phyloP scores from a whole-genome alignment of 2,888 invertebrate genomes.

The Eristalis pertinax region DNA sequence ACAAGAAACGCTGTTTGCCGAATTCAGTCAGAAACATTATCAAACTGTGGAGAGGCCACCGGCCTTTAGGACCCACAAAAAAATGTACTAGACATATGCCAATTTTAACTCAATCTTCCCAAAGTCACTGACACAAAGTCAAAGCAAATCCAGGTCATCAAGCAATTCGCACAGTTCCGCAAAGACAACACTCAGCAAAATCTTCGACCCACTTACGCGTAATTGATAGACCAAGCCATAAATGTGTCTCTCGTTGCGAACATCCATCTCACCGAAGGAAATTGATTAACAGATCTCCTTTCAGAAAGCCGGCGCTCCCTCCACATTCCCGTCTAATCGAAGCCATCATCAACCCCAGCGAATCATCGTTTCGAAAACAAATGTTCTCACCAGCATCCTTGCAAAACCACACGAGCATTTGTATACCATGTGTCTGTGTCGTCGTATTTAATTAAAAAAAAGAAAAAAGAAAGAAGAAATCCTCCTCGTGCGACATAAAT shows the following conservation, averaged over 20 bases:
- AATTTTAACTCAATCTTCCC: too few species aligned
- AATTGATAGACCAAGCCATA: too few species aligned
- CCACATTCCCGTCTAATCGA: background rate
- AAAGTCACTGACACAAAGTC: too few species aligned
- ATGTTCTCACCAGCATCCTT: background rate
- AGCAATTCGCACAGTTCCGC: too few species aligned
- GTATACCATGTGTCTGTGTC: background rate
- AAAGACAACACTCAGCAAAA: too few species aligned
- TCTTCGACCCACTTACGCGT: too few species aligned
- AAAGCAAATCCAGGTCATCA: too few species aligned
- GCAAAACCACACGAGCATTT: background rate
- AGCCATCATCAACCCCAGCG: background rate
- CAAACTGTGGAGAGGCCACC: too few species aligned
- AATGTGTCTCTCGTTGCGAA: background rate
- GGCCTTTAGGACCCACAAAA: too few species aligned
- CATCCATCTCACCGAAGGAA: background rate
- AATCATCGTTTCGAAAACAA: background rate
- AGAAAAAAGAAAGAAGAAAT: background rate
- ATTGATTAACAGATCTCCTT: background rate
- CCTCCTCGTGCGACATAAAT: constrained; percentile 77
- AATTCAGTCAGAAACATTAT: too few species aligned
- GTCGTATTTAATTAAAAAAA: constrained; percentile 28
- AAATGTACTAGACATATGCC: too few species aligned
- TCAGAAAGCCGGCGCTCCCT: background rate
- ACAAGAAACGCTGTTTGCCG: too few species aligned